Base-by-base conservation (phyloP, 2,797 vertebrate species). In the Halcyon badia region DNA sequence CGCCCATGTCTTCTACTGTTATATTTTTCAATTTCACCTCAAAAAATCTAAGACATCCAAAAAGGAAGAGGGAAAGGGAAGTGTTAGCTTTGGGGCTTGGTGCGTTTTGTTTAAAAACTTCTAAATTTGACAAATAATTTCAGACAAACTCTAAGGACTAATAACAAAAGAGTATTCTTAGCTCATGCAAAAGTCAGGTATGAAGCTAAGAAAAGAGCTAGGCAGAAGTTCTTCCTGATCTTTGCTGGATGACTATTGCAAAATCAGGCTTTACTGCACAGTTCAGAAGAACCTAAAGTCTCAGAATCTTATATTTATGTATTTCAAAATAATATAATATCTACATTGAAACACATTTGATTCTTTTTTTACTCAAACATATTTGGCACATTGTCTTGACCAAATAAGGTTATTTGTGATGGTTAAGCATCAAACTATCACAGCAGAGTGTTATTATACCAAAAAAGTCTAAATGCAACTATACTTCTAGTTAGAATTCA, bases 401-500 rank as follows among this genome's bases (percentile, higher is more conserved):
- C 10, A 42, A 21, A 24, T 58, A 41, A 62, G 17, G 10, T 62
- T 62, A 72, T 41, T 42, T 71, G 18, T 42, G 64, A 57, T 33
- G 20, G 12, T 28, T 69, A 79, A n/a, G 4, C 35, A 66, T 19
- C 24, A 10, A 26, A 39, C 11, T 39, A 33, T 28, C 28, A 72
- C 76, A 76, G 11, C 21, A 28, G 30, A 42, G 42, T 28, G 16
- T 37, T 64, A 52, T 52, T n/a, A 62, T 16, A 28, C 9, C 5
- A 48, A 57, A 64, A n/a, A 52, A 60, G 19, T 31, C n/a, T 68
- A 31, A 68, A 57, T 26, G 48, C 20, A 86, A 16, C 5, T 51
- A 6, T 16, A 18, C 1, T 21, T 79, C 12, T 24, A 30, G 11
- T 33, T 57, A 46, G 1, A 7, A 1, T 54, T 57, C 52, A 0